These are phyloP conservation scores for Eonycteris spelaea DNA, from an alignment of 2,113 vertebrate species.

Conservation along the genomic window DNA sequence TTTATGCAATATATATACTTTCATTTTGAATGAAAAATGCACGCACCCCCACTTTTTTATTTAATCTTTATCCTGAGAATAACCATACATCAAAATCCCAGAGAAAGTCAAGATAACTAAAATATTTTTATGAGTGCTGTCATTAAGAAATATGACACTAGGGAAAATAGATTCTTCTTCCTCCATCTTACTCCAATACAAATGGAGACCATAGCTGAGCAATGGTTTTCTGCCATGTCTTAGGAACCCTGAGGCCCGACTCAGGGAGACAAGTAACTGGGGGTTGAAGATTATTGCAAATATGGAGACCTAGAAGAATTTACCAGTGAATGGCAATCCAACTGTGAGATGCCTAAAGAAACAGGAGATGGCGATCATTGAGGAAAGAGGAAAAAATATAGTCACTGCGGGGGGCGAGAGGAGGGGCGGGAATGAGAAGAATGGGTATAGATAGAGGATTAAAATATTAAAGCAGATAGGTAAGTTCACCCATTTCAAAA, in stretches of 20 bases:
- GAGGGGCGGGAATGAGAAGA: background rate
- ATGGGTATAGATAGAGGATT: background rate
- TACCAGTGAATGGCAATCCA: background rate
- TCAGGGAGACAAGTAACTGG: background rate
- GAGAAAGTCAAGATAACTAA: background rate
- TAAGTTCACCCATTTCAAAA: background rate
- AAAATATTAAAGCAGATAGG: background rate
- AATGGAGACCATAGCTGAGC: background rate
- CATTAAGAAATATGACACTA: background rate
- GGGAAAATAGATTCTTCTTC: background rate
- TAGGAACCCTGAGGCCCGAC: background rate
- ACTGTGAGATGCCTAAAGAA: background rate
- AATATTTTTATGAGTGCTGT: background rate
- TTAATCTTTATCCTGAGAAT: background rate
- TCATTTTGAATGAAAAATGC: constrained; percentile 40
- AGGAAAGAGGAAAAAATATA: background rate
- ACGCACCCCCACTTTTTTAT: background rate
- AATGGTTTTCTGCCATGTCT: background rate
- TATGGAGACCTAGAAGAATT: background rate
- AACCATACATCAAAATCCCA: background rate
- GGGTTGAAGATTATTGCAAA: background rate
- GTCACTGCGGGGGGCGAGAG: too few relatives aligned
- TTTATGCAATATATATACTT: constrained; percentile 12
- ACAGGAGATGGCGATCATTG: background rate
- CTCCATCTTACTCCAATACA: background rate